Conservation (phyloP, 2,797 vertebrate species). For the Falco biarmicus region DNA sequence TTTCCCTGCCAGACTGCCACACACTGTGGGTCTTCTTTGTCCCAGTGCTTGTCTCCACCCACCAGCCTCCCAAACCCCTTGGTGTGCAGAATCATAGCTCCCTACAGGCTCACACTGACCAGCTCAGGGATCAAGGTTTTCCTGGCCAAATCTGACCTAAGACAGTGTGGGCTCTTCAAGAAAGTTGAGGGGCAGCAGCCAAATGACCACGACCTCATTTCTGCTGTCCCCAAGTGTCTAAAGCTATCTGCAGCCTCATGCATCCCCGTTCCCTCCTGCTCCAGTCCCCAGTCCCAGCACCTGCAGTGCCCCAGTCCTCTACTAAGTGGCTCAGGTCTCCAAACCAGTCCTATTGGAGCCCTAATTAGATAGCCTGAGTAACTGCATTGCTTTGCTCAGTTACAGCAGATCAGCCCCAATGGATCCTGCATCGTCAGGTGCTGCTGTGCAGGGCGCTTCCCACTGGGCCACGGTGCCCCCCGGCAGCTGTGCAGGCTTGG, state of each 20-base stretch:
- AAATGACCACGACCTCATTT: neutral
- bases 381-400: neutral
- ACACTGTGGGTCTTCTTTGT: neutral
- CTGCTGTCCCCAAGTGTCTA: neutral
- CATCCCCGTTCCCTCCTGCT: neutral
- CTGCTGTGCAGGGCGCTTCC: neutral
- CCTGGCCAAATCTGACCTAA: neutral
- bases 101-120: neutral
- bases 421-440: neutral
- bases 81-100: neutral
- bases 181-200: neutral
- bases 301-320: neutral
- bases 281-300: neutral
- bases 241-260: neutral
- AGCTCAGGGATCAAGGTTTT: neutral
- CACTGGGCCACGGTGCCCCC: neutral
- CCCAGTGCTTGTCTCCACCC: neutral
- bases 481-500: accelerated
- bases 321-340: neutral
- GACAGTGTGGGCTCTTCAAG: neutral
- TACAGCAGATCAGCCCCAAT: neutral
- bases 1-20: neutral
- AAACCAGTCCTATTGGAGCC: neutral
- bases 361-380: neutral
- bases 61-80: neutral